Evolutionary conservation across 1,140 invertebrate genomes (phyloP), one percentile per base, ranked within the genome.

Genomic region (Diachasmimorpha longicaudata): DNA sequence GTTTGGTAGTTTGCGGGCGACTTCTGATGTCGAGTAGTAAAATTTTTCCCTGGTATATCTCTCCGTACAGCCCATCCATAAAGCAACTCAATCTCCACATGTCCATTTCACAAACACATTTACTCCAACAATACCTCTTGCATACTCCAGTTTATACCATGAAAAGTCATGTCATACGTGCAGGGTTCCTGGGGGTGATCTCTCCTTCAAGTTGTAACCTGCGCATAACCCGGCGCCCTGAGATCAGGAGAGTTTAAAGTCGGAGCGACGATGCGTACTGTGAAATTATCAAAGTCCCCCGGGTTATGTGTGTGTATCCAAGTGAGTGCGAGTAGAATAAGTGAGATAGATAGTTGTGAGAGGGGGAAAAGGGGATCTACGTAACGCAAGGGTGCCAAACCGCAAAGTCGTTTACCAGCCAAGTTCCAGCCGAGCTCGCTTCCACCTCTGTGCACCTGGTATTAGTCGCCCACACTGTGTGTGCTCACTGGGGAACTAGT

Each of bases 391-490:
- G 46, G 36, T 74, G 68, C 55, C 76, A 77, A 74, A 74, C 76
- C 76, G 67, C 76, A 77, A 77, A 77, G 76, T 74, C 76, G 72
- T 77, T 77, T 70, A 31, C 76, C 19, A 77, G 71, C 67, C 72
- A 74, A 77, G 37, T 77, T 77, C 48, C 67, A 55, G 13, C 23
- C 44, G 55, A 37, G 68, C 73, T 75, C 73, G 68, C 44, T 37
- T 31, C 44, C 44, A 75, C 66, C 42, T 70, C 21, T 48, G 42
- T 70, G 69, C 69, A 70, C 42, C 37, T 44, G 10, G n/a, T 44
- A 70, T 21, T 70, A 70, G 69, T 70, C 16, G 46, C 36, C 55
- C 55, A 55, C 71, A 39, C 10, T 46, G 68, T 70, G 68, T 44
- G 39, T 68, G 36, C 4, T 14, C 16, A 36, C 19, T 31, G n/a